These are phyloP conservation scores for Microchrysa polita DNA, from an alignment of 2,888 invertebrate genomes.

Conservation along the genomic window DNA sequence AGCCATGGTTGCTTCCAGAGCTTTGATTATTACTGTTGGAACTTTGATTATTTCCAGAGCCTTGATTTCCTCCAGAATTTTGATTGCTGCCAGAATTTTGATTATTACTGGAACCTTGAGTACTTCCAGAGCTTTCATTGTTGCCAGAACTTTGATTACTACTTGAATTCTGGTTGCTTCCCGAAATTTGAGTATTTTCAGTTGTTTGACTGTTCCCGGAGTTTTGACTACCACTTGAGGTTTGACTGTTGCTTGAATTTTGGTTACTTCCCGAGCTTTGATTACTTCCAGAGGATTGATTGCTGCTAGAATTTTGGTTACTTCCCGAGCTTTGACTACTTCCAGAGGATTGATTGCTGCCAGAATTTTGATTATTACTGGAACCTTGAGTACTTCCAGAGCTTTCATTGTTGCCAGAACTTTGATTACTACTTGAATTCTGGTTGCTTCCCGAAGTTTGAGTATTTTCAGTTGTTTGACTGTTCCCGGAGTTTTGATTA, in stretches of 20 bases:
- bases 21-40: conserved; percentile 52
- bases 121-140: conserved; percentile 30
- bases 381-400: conserved; percentile 50
- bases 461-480: conserved; percentile 47
- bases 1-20: conserved; percentile 50
- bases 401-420: conserved; percentile 47
- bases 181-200: conserved; percentile 47
- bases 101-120: conserved; percentile 37
- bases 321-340: conserved; percentile 51
- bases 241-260: conserved; percentile 35
- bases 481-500: conserved; percentile 48
- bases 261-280: conserved; percentile 48
- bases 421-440: conserved; percentile 42
- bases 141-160: conserved; percentile 42
- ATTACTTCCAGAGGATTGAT: conserved; percentile 48
- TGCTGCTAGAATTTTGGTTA: conserved; percentile 51
- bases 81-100: conserved; percentile 33
- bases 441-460: conserved; percentile 48
- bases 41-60: conserved; percentile 48
- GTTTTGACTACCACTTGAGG: conserved; percentile 39
- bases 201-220: conserved; percentile 42
- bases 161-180: conserved; percentile 40
- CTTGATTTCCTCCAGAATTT: conserved; percentile 46
- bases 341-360: conserved; percentile 44
- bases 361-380: conserved; percentile 41